Evolutionary conservation across 1,140 invertebrate genomes (phyloP), one percentile per base, ranked within the genome.

Genomic region (Heliconius melpomene): DNA sequence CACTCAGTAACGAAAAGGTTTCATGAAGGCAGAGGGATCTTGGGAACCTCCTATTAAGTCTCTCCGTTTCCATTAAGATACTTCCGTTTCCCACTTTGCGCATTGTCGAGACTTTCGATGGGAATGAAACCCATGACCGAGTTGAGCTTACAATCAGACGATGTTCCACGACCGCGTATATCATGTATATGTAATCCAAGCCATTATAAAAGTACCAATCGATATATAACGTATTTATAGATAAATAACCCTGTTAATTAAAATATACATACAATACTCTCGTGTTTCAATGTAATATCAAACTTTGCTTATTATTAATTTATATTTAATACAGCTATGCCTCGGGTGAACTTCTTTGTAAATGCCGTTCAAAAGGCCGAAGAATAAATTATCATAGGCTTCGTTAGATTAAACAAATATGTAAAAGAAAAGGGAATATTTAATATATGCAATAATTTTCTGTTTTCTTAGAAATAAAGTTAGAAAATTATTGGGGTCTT

Each of bases 311-410:
- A 70, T 66, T 66, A 76, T 60, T 76, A 76, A 76, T 76, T 76
- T 76, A 66, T 9, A 70, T 78, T 74, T 72, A 72, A 74, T 78
- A 60, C 50, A 60, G 77, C 36, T 70, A 38, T 32, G 75, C 79
- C 75, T 36, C 70, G 57, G 72, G 79, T 78, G 32, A 20, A 78
- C 74, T 81, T 81, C 72, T 74, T 74, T 74, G 76, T 78, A 70
- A 38, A 73, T 71, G 20, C 71, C 54, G 50, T 81, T 81, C 79
- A 77, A 81, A 77, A 72, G 79, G 76, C 72, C 79, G 70, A 78
- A 78, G 79, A 71, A 79, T 79, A 79, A 81, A 81, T 81, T 74
- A 74, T 81, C 70, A 77, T 66, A 72, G 72, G 72, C 75, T 74
- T 73, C 72, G 75, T 81, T 54, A 74, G 72, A 81, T 70, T 50